phyloP scores from a whole-genome alignment of 2,888 invertebrate genomes.

The Scrobipalpa costella region DNA sequence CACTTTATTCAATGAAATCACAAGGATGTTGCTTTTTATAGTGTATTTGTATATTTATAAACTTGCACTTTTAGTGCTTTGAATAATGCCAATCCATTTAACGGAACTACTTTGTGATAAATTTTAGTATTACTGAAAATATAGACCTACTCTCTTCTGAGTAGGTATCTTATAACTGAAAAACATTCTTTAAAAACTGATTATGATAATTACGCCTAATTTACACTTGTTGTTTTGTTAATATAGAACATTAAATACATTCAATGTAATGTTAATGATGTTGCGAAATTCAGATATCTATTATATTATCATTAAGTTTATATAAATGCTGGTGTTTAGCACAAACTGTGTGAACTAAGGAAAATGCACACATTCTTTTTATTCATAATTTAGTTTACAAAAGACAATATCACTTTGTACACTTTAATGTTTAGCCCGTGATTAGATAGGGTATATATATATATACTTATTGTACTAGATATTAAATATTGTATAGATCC shows the following conservation, averaged over 20 bases:
- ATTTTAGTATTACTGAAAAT: conserved; percentile 46
- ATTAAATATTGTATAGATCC: conserved; percentile 24
- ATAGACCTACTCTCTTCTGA: conserved; percentile 41
- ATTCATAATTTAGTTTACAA: conserved; percentile 23
- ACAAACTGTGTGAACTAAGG: conserved; percentile 38
- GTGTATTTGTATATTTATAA: conserved; percentile 39
- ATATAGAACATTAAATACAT: too few species aligned
- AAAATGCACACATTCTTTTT: conserved; percentile 21
- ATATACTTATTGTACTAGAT: conserved; percentile 26
- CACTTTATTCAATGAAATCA: conserved; percentile 29
- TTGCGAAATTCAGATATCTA: conserved; percentile 36
- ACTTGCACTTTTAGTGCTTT: conserved; percentile 35
- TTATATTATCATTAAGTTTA: conserved; percentile 27
- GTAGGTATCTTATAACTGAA: conserved; percentile 41
- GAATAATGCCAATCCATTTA: conserved; percentile 50
- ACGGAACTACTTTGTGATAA: conserved; percentile 51
- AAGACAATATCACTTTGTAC: conserved; percentile 7
- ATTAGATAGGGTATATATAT: conserved; percentile 22
- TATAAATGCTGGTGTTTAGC: conserved; percentile 30
- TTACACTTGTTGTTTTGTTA: conserved; percentile 37
- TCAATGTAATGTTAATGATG: conserved; percentile 33
- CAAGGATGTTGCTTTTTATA: too few species aligned
- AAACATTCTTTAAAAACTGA: conserved; percentile 28
- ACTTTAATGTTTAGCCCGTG: conserved; percentile 1
- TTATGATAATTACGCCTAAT: conserved; percentile 30